Evolutionary conservation across 2,888 invertebrate species (phyloP).

Genomic region (Tenthredo mesomela): DNA sequence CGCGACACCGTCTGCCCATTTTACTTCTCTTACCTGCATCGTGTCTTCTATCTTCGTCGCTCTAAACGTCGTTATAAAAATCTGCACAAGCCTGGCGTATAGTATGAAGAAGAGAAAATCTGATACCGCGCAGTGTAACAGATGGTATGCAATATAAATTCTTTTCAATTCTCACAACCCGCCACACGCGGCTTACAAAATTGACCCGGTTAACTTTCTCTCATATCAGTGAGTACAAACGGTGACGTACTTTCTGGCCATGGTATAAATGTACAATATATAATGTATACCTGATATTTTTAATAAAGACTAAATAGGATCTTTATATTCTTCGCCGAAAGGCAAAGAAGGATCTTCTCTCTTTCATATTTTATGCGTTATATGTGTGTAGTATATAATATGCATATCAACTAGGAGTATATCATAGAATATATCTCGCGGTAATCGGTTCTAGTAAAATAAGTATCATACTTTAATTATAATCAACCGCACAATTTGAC

Average conservation of each 20-base stretch:
- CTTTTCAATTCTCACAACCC: constrained; percentile 17
- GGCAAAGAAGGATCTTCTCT: constrained; percentile 60
- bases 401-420: neutral
- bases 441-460: constrained; percentile 63
- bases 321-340: constrained; percentile 77
- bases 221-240: constrained; percentile 64
- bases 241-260: constrained; percentile 62
- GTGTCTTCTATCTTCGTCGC: neutral
- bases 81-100: neutral
- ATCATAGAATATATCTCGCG: constrained; percentile 1
- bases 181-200: neutral
- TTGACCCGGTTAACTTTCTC: constrained; percentile 29
- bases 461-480: constrained; percentile 76
- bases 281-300: constrained; percentile 72
- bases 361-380: neutral
- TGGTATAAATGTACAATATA: constrained; percentile 69
- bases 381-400: neutral
- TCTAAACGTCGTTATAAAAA: neutral
- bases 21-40: neutral
- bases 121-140: neutral
- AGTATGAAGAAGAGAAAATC: constrained; percentile 38
- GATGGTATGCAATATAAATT: constrained; percentile 33
- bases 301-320: constrained; percentile 77
- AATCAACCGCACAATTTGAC: constrained; percentile 65
- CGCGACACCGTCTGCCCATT: neutral